Evolutionary conservation across 2,797 vertebrate species (phyloP).

Genomic region (Protosalanx chinensis): DNA sequence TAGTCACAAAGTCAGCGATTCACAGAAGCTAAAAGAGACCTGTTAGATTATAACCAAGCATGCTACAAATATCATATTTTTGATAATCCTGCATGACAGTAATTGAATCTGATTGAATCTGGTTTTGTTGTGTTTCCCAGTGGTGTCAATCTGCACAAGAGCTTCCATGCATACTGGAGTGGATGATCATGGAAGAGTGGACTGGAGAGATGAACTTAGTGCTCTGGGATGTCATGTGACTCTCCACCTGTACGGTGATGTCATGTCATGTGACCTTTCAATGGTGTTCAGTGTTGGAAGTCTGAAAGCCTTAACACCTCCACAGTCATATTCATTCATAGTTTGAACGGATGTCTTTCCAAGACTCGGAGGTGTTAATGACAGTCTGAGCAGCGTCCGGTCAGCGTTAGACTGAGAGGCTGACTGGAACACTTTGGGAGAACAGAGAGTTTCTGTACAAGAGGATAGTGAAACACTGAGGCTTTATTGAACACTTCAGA

Average conservation of each 20-base stretch:
- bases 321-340: constrained; percentile 54
- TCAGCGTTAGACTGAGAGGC: not conserved
- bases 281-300: not conserved
- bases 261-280: not conserved
- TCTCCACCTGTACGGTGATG: not conserved
- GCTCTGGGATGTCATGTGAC: not conserved
- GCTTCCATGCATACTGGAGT: no score
- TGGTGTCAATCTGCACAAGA: not conserved
- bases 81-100: not conserved
- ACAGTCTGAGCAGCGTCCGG: constrained; percentile 10
- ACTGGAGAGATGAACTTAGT: no score
- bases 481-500: not conserved
- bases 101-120: not conserved
- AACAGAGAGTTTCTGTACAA: not conserved
- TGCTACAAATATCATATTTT: not conserved
- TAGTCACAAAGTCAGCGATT: not conserved
- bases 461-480: not conserved
- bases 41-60: not conserved
- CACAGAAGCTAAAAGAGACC: not conserved
- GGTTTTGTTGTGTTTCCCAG: not conserved
- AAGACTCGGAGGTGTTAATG: constrained; percentile 42
- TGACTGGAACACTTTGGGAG: not conserved
- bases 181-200: no score
- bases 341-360: constrained; percentile 32
- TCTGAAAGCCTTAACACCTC: not conserved